phyloP scores from a whole-genome alignment of 2,797 vertebrate species.

The Gorsachius magnificus region DNA sequence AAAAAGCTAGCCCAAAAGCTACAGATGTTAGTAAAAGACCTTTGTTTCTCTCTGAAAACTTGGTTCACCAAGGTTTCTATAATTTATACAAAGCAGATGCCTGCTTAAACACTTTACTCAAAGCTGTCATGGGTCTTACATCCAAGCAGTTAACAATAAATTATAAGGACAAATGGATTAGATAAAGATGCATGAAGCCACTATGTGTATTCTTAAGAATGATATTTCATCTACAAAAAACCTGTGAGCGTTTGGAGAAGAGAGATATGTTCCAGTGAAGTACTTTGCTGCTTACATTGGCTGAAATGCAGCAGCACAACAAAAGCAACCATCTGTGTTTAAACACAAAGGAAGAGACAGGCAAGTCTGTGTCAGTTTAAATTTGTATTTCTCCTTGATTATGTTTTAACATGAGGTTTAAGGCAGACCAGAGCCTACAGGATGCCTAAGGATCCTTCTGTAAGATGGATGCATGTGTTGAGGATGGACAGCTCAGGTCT shows the following conservation, averaged over 20 bases:
- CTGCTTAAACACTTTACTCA: slow-evolving; percentile 46
- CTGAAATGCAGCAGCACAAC: slow-evolving; percentile 10
- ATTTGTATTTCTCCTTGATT: slow-evolving; percentile 9
- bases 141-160: slow-evolving; percentile 54
- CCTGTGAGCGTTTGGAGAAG: not conserved
- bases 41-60: slow-evolving; percentile 30
- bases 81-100: slow-evolving; percentile 59
- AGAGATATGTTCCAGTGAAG: not conserved
- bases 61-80: slow-evolving; percentile 10
- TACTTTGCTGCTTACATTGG: slow-evolving; percentile 21
- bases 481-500: not conserved
- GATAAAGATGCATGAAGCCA: slow-evolving; percentile 43
- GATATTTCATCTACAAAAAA: not conserved
- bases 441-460: not conserved
- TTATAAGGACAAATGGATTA: slow-evolving; percentile 41
- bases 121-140: slow-evolving; percentile 26
- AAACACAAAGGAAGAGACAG: slow-evolving; percentile 42
- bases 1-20: not conserved
- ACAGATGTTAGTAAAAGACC: slow-evolving; percentile 3
- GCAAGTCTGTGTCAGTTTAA: slow-evolving; percentile 40
- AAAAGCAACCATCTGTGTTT: slow-evolving; percentile 63
- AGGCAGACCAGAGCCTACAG: not conserved
- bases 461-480: not conserved
- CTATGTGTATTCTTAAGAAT: slow-evolving; percentile 18
- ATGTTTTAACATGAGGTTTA: slow-evolving; percentile 1